A percentile compares a stretch with the other conserved stretches of the same genome.
These are phyloP conservation scores for Zaprionus gabonicus DNA, from an alignment of 1,140 invertebrate species.

Conservation along the genomic window DNA sequence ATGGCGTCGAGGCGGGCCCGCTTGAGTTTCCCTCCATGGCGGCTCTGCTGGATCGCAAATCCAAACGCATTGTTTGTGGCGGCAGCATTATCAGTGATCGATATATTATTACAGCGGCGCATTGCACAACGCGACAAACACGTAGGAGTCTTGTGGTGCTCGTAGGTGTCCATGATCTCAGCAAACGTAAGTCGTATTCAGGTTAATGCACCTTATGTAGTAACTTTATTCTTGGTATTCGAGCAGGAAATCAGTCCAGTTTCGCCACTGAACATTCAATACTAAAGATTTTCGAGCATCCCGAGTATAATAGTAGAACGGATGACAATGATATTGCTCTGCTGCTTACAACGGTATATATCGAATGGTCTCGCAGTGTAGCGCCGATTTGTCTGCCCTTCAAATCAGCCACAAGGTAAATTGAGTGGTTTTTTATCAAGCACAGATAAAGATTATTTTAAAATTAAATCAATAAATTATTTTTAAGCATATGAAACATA, in stretches of 20 bases:
- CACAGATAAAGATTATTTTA: no score
- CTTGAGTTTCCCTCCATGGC: slow-evolving; percentile 80
- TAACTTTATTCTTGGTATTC: neutral
- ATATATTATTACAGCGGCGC: slow-evolving; percentile 75
- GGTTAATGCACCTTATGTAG: neutral
- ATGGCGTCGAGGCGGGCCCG: no score
- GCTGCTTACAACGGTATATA: slow-evolving; percentile 46
- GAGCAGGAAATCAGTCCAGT: slow-evolving; percentile 46
- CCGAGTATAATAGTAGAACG: slow-evolving; percentile 41
- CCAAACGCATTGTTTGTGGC: slow-evolving; percentile 66
- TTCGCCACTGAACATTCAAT: slow-evolving; percentile 65
- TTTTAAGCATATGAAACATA: no score
- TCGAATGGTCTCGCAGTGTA: slow-evolving; percentile 73
- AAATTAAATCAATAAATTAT: no score
- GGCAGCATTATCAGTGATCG: slow-evolving; percentile 67
- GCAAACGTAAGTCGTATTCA: neutral
- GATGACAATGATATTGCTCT: slow-evolving; percentile 72
- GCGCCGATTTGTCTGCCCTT: slow-evolving; percentile 77
- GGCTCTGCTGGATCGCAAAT: slow-evolving; percentile 56
- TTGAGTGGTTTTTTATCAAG: neutral
- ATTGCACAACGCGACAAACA: slow-evolving; percentile 54
- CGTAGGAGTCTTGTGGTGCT: slow-evolving; percentile 46
- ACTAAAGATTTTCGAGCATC: slow-evolving; percentile 62
- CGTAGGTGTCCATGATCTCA: slow-evolving; percentile 69
- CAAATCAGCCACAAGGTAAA: slow-evolving; percentile 52